Evolutionary conservation across 1,140 invertebrate genomes (phyloP), one percentile per base, ranked within the genome.

Genomic region (Drosophila equinoxialis): DNA sequence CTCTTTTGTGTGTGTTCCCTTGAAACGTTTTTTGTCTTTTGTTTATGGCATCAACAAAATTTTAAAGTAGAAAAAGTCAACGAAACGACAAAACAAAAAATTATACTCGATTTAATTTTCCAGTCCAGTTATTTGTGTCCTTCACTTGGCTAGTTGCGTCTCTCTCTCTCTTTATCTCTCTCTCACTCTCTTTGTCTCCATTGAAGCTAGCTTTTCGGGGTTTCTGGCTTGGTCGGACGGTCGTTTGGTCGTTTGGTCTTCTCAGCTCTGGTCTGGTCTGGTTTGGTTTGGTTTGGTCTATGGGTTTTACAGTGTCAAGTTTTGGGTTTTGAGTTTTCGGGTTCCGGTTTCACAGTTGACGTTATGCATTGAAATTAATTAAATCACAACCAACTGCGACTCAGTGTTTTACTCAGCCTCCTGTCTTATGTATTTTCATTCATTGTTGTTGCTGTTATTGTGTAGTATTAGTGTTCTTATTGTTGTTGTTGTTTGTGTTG

Each of bases 361-460:
- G 86, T 90, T 90, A 83, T 90, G 86, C 86, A 83, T 90, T 83
- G 82, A 90, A 90, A 86, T 86, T 90, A 90, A 90, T 90, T 90
- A 90, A 90, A 90, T 90, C 86, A 86, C 86, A 83, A 86, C 72
- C 74, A 86, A 70, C 79, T 73, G 68, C 68, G 77, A 42, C 71
- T 59, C 67, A 75, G 65, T 76, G 35, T 6, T 58, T 35, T 26
- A 14, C 61, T 13, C 23, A 8, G 37, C 39, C 51, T 14, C 45
- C 23, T 51, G 45, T 51, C 45, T 51, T 51, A 23, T 51, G 45
- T 66, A 14, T 65, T 69, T 45, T 51, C 71, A 59, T 45, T 51
- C 71, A 59, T 71, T 23, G 42, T 57, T 58, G 55, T 39, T 62
- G 64, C 23, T 61, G 35, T 63, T 66, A 61, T 69, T 66, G 30